phyloP scores from a whole-genome alignment of 2,888 invertebrate genomes.

The Phyllotreta cruciferae region DNA sequence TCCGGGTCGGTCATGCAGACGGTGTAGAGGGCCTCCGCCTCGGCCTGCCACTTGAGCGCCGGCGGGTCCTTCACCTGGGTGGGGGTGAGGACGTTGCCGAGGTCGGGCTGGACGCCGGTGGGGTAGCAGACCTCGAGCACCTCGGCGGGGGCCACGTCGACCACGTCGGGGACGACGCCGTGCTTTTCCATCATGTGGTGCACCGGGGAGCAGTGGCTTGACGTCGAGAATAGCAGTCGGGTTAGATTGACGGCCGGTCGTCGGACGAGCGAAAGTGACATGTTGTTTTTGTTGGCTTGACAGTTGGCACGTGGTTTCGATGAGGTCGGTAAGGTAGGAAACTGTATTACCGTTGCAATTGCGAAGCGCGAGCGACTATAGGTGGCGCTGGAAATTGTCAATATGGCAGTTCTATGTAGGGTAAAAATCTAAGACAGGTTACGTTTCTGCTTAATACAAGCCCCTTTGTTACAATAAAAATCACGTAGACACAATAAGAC shows the following conservation, averaged over 20 bases:
- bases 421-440: too few relatives aligned
- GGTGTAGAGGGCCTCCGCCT: constrained; percentile 62
- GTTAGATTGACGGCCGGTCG: constrained; percentile 10
- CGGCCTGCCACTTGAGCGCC: constrained; percentile 62
- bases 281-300: neutral
- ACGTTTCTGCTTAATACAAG: too few relatives aligned
- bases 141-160: constrained; percentile 50
- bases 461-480: too few relatives aligned
- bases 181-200: constrained; percentile 51
- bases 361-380: too few relatives aligned
- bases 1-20: constrained; percentile 78
- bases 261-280: constrained; percentile 25
- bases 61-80: constrained; percentile 58
- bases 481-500: too few relatives aligned
- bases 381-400: too few relatives aligned
- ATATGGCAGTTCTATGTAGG: too few relatives aligned
- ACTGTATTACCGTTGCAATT: neutral
- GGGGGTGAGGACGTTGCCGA: constrained; percentile 51
- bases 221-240: constrained; percentile 21
- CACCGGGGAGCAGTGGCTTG: constrained; percentile 41
- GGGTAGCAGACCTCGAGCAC: constrained; percentile 48
- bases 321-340: neutral
- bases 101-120: constrained; percentile 49
- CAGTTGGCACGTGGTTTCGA: neutral
- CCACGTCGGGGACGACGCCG: constrained; percentile 54